These are phyloP conservation scores for Zoanthus solanderi DNA, from an alignment of 92 coral and sea anemone genomes.

Conservation along the genomic window DNA sequence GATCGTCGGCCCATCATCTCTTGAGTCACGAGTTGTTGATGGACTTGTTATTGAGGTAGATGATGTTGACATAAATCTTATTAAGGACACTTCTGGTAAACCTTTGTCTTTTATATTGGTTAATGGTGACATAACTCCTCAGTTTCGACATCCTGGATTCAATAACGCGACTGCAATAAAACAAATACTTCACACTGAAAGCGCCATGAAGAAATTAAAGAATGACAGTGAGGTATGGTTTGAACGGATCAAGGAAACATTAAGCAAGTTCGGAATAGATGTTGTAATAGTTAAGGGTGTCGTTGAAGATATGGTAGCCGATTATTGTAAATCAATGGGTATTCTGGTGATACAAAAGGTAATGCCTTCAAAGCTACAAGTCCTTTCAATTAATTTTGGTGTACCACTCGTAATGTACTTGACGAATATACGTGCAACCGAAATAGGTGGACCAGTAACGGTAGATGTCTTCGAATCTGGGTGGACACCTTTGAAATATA, in stretches of 20 bases:
- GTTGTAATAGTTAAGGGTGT: constrained; percentile 76
- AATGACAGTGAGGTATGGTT: constrained; percentile 71
- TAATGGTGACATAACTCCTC: constrained; percentile 83
- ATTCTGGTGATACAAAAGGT: constrained; percentile 72
- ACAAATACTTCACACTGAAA: constrained; percentile 45
- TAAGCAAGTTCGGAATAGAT: constrained; percentile 62
- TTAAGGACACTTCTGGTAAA: background rate
- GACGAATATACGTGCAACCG: constrained; percentile 65
- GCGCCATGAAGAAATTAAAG: constrained; percentile 14
- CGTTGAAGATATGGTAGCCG: constrained; percentile 70
- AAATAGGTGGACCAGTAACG: constrained; percentile 76
- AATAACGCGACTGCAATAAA: constrained; percentile 61
- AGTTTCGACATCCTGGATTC: constrained; percentile 82
- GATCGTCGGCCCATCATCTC: constrained; percentile 75
- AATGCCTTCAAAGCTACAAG: constrained; percentile 61
- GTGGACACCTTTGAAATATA: constrained; percentile 26
- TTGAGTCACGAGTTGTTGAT: constrained; percentile 66
- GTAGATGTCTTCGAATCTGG: constrained; percentile 38
- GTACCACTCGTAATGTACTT: constrained; percentile 71
- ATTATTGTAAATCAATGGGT: constrained; percentile 62
- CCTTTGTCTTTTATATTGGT: constrained; percentile 68
- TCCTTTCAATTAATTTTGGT: constrained; percentile 74
- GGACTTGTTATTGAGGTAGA: constrained; percentile 77
- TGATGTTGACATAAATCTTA: background rate
- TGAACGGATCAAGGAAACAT: constrained; percentile 38